Percentiles rank a stretch among this genome's conserved stretches.
Evolutionary conservation across 2,888 invertebrate species (phyloP).

Genomic region (Epinotia brunnichana): DNA sequence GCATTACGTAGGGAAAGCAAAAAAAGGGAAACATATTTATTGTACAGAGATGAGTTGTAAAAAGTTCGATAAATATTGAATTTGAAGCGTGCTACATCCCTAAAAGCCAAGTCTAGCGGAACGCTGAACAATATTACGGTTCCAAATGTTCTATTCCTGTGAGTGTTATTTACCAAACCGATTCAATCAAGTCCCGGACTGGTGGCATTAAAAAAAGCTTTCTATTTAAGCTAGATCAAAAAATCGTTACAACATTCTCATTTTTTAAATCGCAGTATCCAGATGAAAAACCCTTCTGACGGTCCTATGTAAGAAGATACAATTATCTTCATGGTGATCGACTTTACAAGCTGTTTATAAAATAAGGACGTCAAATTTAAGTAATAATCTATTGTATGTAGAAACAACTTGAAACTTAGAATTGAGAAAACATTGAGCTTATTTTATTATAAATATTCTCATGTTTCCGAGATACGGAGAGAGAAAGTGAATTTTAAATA

Average conservation of each 20-base stretch:
- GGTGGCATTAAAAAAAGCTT: constrained; percentile 24
- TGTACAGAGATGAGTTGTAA: neutral
- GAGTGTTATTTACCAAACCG: constrained; percentile 46
- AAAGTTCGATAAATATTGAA: constrained; percentile 1
- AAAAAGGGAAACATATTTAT: too few species aligned
- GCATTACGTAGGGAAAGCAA: too few species aligned
- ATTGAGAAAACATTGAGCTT: neutral
- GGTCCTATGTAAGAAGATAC: neutral
- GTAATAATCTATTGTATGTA: neutral
- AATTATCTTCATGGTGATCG: neutral
- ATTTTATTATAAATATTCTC: neutral
- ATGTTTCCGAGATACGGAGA: too few species aligned
- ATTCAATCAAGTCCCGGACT: constrained; percentile 36
- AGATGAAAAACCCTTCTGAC: too few species aligned
- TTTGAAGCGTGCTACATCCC: neutral
- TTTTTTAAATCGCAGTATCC: neutral
- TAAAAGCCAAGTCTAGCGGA: constrained; percentile 21
- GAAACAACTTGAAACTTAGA: neutral
- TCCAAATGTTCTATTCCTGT: constrained; percentile 50
- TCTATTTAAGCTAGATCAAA: neutral
- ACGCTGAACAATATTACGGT: constrained; percentile 37
- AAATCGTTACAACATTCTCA: constrained; percentile 4
- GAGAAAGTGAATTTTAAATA: too few species aligned
- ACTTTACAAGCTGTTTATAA: neutral
- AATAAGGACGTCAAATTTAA: neutral